phyloP scores from a whole-genome alignment of 2,113 vertebrate genomes.

The Atrichornis clamosus region DNA sequence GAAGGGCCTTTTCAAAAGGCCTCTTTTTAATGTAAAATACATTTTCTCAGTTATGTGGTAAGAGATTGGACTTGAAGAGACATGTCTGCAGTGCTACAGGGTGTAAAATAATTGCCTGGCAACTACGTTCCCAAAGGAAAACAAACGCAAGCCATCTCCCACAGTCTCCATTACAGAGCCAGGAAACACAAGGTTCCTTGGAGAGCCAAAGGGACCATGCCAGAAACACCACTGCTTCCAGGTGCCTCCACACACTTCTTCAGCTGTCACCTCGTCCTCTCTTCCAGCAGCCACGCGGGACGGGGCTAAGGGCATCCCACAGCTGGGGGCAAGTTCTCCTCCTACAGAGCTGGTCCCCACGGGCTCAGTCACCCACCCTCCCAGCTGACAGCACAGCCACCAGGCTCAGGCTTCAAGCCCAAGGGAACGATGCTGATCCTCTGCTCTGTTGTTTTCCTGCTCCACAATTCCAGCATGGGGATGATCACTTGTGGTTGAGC shows the following conservation, averaged over 20 bases:
- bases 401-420: background rate
- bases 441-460: background rate
- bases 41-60: conserved; percentile 33
- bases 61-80: conserved; percentile 52
- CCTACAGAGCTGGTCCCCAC: fast-evolving
- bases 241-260: background rate
- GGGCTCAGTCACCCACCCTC: background rate
- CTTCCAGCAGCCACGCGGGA: background rate
- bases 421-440: background rate
- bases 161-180: background rate
- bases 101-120: conserved; percentile 69
- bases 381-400: background rate
- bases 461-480: fast-evolving
- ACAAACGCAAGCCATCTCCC: background rate
- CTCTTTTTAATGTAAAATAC: conserved; percentile 67
- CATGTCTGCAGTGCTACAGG: conserved; percentile 50
- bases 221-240: background rate
- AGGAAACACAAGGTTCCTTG: background rate
- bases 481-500: background rate
- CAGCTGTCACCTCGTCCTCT: background rate
- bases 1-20: conserved; percentile 37
- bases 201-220: background rate
- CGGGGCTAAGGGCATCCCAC: background rate
- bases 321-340: background rate
- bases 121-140: conserved; percentile 51